phyloP scores from a whole-genome alignment of 1,140 invertebrate genomes.

The Drosophila ogumai region DNA sequence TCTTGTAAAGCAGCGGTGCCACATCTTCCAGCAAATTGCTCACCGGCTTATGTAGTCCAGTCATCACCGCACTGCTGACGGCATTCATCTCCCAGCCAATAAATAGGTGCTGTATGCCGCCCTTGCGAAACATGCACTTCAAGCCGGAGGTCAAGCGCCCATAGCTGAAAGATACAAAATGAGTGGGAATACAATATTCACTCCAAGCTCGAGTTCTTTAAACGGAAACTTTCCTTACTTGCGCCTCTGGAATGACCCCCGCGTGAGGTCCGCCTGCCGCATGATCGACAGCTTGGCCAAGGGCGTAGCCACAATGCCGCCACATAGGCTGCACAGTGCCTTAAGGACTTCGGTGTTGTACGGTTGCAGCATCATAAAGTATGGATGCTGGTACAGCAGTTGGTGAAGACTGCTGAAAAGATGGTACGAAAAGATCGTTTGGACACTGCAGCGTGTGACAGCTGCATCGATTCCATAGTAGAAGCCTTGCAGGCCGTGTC shows the following conservation, averaged over 20 bases:
- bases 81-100: slow-evolving; percentile 27
- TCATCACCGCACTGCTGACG: slow-evolving; percentile 9
- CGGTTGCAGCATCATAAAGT: background rate
- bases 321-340: slow-evolving; percentile 13
- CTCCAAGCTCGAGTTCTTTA: background rate
- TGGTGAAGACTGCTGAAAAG: slow-evolving; percentile 14
- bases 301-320: slow-evolving; percentile 32
- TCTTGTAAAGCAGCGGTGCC: background rate
- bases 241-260: slow-evolving; percentile 7
- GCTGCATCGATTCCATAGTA: slow-evolving; percentile 21
- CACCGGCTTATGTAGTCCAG: slow-evolving; percentile 8
- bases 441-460: background rate
- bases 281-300: slow-evolving; percentile 39
- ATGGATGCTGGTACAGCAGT: background rate
- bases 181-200: too few species aligned
- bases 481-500: slow-evolving; percentile 14
- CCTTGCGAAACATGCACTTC: slow-evolving; percentile 27
- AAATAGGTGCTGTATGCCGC: slow-evolving; percentile 19
- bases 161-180: slow-evolving; percentile 20
- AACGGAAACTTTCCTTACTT: slow-evolving; percentile 20
- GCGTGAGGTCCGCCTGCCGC: slow-evolving; percentile 36
- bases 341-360: background rate
- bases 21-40: background rate
- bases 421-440: background rate
- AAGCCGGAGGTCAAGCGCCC: slow-evolving; percentile 1